These are phyloP conservation scores for Discoglossus pictus DNA, from an alignment of 2,797 vertebrate species.

Conservation along the genomic window DNA sequence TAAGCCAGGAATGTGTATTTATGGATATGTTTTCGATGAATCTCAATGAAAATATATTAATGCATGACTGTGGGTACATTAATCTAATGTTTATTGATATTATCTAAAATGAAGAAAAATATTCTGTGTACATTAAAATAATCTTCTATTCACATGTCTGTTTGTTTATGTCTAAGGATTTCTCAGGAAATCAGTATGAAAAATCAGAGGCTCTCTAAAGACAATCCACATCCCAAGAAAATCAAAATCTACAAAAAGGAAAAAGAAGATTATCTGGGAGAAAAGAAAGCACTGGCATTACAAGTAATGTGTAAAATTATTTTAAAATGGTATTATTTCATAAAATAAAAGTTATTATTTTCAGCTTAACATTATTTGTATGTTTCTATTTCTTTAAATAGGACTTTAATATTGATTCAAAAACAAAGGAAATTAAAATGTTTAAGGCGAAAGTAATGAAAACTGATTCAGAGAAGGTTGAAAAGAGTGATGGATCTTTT, in stretches of 20 bases:
- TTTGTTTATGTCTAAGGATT: constrained; percentile 65
- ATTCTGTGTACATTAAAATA: too few relatives aligned
- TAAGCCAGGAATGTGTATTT: too few relatives aligned
- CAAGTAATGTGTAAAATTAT: constrained; percentile 57
- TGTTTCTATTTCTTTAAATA: constrained; percentile 45
- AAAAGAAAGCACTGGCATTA: constrained; percentile 62
- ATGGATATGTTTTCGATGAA: too few relatives aligned
- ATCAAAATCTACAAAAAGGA: constrained; percentile 63
- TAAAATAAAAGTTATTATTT: too few relatives aligned
- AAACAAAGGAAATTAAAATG: constrained; percentile 63
- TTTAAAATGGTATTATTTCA: neutral
- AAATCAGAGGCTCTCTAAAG: constrained; percentile 69
- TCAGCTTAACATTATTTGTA: too few relatives aligned
- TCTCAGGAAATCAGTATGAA: constrained; percentile 77
- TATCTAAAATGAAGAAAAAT: too few relatives aligned
- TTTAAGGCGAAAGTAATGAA: constrained; percentile 61
- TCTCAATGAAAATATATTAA: too few relatives aligned
- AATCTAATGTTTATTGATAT: too few relatives aligned
- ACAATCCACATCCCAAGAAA: constrained; percentile 65
- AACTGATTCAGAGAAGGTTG: constrained; percentile 57
- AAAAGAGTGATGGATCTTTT: constrained; percentile 56
- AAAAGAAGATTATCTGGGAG: constrained; percentile 61
- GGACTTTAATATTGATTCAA: constrained; percentile 62
- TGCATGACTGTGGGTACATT: too few relatives aligned
- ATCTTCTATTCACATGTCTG: too few relatives aligned